Evolutionary conservation across 2,113 vertebrate genomes (phyloP).

Genomic region (Pelodiscus sinensis): DNA sequence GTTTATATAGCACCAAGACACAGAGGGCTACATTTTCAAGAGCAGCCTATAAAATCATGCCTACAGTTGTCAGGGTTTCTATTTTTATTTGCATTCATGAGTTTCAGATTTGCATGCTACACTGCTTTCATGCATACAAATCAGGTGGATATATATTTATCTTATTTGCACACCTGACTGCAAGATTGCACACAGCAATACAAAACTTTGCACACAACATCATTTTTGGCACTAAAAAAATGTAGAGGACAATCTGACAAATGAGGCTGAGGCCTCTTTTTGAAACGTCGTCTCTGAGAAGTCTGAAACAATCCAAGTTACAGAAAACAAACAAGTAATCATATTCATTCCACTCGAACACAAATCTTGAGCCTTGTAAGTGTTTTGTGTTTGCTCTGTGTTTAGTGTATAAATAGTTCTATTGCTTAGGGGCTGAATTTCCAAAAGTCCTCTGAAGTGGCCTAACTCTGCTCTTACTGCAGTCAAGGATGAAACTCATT

Average conservation of each 20-base stretch:
- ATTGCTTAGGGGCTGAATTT: not conserved
- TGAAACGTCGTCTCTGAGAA: not conserved
- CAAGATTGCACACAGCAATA: not conserved
- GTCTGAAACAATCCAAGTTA: not conserved
- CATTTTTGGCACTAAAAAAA: not conserved
- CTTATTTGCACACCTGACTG: not conserved
- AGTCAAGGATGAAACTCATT: not conserved
- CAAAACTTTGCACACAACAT: not conserved
- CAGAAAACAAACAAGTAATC: not conserved
- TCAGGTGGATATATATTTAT: not conserved
- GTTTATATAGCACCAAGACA: conserved; percentile 3
- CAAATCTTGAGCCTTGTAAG: not conserved
- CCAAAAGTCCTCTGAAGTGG: not conserved
- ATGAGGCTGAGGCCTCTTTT: not conserved
- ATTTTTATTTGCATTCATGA: not conserved
- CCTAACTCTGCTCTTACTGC: not conserved
- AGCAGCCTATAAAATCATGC: not conserved
- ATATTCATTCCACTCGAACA: not conserved
- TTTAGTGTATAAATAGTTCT: not conserved
- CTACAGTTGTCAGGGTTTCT: not conserved
- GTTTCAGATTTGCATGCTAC: not conserved
- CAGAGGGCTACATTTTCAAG: conserved; percentile 1
- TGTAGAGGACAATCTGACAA: not conserved
- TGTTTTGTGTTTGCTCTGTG: not conserved
- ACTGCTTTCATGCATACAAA: not conserved